A percentile compares a stretch with the other conserved stretches of the same genome.
Conservation (phyloP, 2,888 invertebrate genomes). For the Rambutsinella grinnellia region DNA sequence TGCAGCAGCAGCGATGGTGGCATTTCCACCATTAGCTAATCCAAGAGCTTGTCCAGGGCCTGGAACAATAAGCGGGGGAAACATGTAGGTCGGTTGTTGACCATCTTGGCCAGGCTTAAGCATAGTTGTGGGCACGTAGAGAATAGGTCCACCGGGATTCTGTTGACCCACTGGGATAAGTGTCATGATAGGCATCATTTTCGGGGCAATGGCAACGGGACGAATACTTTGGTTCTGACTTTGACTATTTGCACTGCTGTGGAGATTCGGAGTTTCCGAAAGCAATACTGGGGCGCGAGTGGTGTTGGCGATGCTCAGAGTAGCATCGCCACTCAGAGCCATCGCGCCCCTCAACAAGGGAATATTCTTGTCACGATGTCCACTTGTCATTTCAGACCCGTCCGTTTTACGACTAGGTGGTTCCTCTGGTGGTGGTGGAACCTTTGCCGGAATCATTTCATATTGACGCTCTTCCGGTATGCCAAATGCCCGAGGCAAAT, state of each 20-base stretch:
- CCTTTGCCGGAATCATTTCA: conserved; percentile 57
- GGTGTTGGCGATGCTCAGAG: conserved; percentile 64
- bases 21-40: conserved; percentile 18
- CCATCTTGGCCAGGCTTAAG: conserved; percentile 67
- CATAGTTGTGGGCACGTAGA: conserved; percentile 63
- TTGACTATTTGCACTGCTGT: conserved; percentile 56
- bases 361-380: conserved; percentile 67
- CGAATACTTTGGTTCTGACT: conserved; percentile 65
- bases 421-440: conserved; percentile 60
- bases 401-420: conserved; percentile 66
- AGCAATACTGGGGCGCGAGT: conserved; percentile 66
- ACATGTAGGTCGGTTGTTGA: conserved; percentile 66
- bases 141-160: conserved; percentile 64
- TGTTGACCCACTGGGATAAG: conserved; percentile 65
- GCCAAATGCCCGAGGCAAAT: too few relatives aligned
- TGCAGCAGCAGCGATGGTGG: conserved; percentile 65
- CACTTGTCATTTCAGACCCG: conserved; percentile 66
- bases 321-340: conserved; percentile 64
- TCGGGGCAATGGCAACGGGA: conserved; percentile 67
- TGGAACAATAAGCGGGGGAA: conserved; percentile 63
- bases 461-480: conserved; percentile 14
- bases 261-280: conserved; percentile 65
- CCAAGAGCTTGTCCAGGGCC: conserved; percentile 53
- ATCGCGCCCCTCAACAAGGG: conserved; percentile 66
- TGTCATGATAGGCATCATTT: conserved; percentile 67